These are phyloP conservation scores for Dichetophora obliterata DNA, from an alignment of 2,888 invertebrate species.

Conservation along the genomic window DNA sequence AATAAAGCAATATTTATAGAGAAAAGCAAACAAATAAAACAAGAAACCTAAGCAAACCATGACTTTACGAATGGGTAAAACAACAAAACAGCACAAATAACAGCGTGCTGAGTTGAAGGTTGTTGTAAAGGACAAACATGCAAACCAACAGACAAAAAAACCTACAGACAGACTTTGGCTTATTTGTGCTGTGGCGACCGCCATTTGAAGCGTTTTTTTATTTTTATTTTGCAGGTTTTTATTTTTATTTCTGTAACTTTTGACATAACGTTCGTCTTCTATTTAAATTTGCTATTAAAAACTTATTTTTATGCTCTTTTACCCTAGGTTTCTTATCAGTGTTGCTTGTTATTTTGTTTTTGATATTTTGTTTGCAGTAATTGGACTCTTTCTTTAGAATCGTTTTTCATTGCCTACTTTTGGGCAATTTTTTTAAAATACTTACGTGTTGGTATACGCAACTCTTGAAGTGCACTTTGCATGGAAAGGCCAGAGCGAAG, in stretches of 20 bases:
- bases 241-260: background rate
- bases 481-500: conserved; percentile 43
- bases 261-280: background rate
- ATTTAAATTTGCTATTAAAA: background rate
- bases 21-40: background rate
- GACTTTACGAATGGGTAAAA: background rate
- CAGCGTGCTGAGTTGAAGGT: background rate
- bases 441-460: conserved; percentile 46
- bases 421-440: conserved; percentile 11
- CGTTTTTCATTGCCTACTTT: conserved; percentile 6
- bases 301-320: background rate
- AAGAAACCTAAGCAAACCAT: conserved; percentile 1
- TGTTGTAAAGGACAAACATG: background rate
- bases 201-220: conserved; percentile 12
- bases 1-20: background rate
- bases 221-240: background rate
- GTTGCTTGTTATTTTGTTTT: background rate
- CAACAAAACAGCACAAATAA: background rate
- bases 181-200: background rate
- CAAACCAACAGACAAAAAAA: background rate
- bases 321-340: background rate
- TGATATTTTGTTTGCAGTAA: background rate
- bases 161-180: background rate
- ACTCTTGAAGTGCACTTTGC: conserved; percentile 42
- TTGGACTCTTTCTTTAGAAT: background rate